Evolutionary conservation across 2,797 vertebrate species (phyloP).

Genomic region (Rhynchonycteris naso): DNA sequence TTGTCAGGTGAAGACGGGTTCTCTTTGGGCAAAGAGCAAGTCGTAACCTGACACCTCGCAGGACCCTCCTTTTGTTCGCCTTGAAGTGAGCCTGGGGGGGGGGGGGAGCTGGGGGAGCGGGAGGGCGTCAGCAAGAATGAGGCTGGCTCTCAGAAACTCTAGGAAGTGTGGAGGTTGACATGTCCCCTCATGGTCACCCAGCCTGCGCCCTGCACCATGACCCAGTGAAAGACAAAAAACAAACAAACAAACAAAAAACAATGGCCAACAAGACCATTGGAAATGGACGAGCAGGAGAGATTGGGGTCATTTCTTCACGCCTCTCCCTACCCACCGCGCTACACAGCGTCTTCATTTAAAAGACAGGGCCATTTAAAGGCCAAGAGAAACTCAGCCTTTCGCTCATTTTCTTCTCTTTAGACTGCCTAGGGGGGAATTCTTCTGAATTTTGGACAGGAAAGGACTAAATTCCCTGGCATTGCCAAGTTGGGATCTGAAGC

Average conservation of each 20-base stretch:
- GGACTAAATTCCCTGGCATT: constrained; percentile 51
- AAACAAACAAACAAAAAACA: neutral
- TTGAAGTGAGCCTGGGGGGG: too few species aligned
- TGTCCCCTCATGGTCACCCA: neutral
- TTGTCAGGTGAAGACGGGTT: constrained; percentile 79
- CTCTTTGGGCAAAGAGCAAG: constrained; percentile 80
- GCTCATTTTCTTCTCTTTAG: neutral
- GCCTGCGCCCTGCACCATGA: neutral
- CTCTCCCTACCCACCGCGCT: too few species aligned
- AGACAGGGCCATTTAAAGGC: constrained; percentile 16
- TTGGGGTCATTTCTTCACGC: too few species aligned
- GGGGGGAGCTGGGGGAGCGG: too few species aligned
- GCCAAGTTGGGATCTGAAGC: constrained; percentile 78
- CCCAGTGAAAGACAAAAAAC: neutral
- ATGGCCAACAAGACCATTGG: neutral
- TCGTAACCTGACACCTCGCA: constrained; percentile 80
- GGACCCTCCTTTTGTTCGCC: constrained; percentile 76
- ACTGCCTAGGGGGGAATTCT: constrained; percentile 57
- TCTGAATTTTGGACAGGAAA: constrained; percentile 60
- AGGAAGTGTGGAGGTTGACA: neutral
- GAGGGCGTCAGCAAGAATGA: too few species aligned
- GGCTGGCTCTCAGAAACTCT: too few species aligned
- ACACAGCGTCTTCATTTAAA: neutral
- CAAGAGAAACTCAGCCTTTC: constrained; percentile 14
- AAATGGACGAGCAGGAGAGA: neutral